Conservation (phyloP, 2,797 vertebrate species). For the Schizopygopsis malacanthus region DNA sequence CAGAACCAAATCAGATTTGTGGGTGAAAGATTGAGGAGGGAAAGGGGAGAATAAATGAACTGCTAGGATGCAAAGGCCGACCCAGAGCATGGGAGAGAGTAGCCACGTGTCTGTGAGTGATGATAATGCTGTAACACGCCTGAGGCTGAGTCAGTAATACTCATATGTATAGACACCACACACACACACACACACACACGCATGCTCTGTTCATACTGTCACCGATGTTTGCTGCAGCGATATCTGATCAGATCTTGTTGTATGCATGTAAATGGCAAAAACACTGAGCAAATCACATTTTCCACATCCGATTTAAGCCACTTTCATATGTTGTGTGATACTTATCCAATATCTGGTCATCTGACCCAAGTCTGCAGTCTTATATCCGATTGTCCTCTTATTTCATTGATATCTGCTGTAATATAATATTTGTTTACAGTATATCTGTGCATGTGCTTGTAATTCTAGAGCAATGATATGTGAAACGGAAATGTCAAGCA, state of each 20-base stretch:
- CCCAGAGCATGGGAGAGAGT: slow-evolving; percentile 17
- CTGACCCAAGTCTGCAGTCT: background rate
- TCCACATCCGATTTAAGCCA: background rate
- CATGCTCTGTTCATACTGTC: background rate
- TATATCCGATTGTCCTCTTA: background rate
- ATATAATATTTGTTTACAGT: slow-evolving; percentile 15
- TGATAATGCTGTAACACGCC: slow-evolving; percentile 25
- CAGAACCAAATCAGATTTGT: slow-evolving; percentile 70
- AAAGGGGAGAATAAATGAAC: slow-evolving; percentile 58
- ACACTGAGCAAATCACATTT: background rate
- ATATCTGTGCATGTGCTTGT: slow-evolving; percentile 10
- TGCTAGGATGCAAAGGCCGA: slow-evolving; percentile 28
- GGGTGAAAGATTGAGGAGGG: slow-evolving; percentile 33
- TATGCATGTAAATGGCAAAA: slow-evolving; percentile 5
- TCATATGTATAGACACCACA: background rate
- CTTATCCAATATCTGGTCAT: slow-evolving; percentile 30
- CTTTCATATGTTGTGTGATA: slow-evolving; percentile 20
- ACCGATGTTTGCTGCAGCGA: background rate
- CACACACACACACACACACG: background rate
- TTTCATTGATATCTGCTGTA: background rate
- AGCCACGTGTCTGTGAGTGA: slow-evolving; percentile 46
- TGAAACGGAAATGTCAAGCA: slow-evolving; percentile 11
- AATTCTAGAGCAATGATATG: background rate
- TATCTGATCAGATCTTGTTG: slow-evolving; percentile 11
- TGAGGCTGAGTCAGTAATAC: slow-evolving; percentile 30